phyloP scores from a whole-genome alignment of 2,797 vertebrate species.

The Pseudopleuronectes americanus region DNA sequence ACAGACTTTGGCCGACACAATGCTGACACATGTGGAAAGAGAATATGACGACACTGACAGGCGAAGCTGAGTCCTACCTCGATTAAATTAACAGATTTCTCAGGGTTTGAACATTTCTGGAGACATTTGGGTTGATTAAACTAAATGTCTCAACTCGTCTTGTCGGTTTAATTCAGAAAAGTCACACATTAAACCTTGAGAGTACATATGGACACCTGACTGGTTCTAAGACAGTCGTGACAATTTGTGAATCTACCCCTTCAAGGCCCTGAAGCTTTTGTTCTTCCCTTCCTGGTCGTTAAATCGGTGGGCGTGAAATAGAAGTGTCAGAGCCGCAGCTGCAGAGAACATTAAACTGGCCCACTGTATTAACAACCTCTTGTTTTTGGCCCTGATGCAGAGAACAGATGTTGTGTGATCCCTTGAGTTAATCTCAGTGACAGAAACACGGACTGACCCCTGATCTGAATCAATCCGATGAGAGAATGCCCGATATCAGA shows the following conservation, averaged over 20 bases:
- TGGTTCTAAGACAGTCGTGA: no score
- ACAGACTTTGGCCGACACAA: no score
- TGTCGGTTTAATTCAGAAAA: no score
- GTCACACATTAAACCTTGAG: no score
- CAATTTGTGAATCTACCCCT: background rate
- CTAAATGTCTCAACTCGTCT: no score
- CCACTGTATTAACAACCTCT: constrained; percentile 16
- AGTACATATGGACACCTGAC: no score
- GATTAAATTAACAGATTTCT: no score
- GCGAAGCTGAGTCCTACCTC: no score
- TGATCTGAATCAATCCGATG: constrained; percentile 46
- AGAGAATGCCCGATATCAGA: constrained; percentile 30
- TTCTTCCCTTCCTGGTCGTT: constrained; percentile 15
- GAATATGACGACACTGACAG: no score
- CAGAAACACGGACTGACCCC: constrained; percentile 30
- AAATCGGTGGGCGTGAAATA: constrained; percentile 40
- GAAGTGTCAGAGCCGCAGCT: constrained; percentile 27
- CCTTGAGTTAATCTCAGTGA: constrained; percentile 43
- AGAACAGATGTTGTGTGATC: constrained; percentile 50
- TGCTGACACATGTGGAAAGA: no score
- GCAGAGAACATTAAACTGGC: constrained; percentile 14
- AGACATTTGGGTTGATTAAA: no score
- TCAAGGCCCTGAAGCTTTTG: background rate
- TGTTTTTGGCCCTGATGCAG: constrained; percentile 34
- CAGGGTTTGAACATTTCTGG: no score